These are phyloP conservation scores for Macaria liturata DNA, from an alignment of 2,888 invertebrate species.

Conservation along the genomic window DNA sequence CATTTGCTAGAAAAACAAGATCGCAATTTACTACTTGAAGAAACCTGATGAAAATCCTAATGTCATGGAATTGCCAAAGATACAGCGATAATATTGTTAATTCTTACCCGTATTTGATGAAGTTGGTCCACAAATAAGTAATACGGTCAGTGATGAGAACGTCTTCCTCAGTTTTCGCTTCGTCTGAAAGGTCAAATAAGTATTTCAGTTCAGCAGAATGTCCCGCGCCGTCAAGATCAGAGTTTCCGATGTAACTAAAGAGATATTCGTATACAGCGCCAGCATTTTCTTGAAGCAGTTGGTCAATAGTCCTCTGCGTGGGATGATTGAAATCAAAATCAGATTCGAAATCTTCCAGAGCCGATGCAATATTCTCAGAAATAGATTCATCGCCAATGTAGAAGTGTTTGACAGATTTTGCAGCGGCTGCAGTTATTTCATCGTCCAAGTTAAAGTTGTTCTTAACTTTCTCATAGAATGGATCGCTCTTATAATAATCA, in stretches of 20 bases:
- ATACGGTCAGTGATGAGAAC: conserved; percentile 57
- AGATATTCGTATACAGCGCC: conserved; percentile 64
- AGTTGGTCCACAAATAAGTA: conserved; percentile 67
- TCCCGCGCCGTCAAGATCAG: conserved; percentile 46
- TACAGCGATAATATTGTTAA: no score
- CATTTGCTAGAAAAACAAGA: not conserved
- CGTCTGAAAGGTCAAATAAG: conserved; percentile 50
- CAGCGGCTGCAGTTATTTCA: conserved; percentile 46
- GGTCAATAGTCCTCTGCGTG: conserved; percentile 56
- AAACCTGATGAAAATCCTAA: not conserved
- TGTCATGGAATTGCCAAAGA: no score
- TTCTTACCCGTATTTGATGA: conserved; percentile 70
- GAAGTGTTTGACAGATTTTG: conserved; percentile 57
- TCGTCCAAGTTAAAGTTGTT: conserved; percentile 63
- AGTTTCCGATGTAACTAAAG: conserved; percentile 59
- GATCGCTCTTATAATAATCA: conserved; percentile 57
- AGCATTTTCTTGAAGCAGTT: conserved; percentile 58
- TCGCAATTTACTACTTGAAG: not conserved
- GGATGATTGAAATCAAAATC: conserved; percentile 69
- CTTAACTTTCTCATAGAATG: conserved; percentile 57
- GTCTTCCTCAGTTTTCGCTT: conserved; percentile 47
- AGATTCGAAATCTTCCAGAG: conserved; percentile 62
- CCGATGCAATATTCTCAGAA: conserved; percentile 44
- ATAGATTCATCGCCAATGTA: conserved; percentile 68
- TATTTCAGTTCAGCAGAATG: conserved; percentile 64